Conservation (phyloP, 2,888 invertebrate species). For the Leptopilina syphax region DNA sequence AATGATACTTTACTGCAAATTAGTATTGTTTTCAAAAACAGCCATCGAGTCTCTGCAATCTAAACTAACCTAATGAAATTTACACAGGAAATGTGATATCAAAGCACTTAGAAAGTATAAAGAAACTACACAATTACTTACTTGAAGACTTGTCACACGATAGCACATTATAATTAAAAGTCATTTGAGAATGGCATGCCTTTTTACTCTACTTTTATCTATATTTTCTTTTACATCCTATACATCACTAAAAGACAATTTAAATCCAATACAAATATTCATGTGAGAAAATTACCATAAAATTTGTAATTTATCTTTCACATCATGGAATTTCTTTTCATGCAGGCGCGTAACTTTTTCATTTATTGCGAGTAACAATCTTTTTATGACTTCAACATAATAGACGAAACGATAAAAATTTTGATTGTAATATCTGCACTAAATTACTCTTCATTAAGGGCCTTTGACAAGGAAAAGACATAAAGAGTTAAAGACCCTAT, state of each 20-base stretch:
- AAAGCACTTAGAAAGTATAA: conserved; percentile 14
- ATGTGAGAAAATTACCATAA: conserved; percentile 27
- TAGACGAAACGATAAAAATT: conserved; percentile 18
- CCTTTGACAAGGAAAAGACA: conserved; percentile 15
- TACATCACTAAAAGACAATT: neutral
- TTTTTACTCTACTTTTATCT: conserved; percentile 22
- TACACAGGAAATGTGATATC: conserved; percentile 11
- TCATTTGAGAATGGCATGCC: neutral
- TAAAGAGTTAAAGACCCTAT: conserved; percentile 6
- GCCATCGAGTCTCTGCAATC: neutral
- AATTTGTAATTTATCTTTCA: neutral
- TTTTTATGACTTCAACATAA: neutral
- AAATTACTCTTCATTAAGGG: conserved; percentile 29
- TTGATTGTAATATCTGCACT: conserved; percentile 36
- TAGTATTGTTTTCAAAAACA: conserved; percentile 10
- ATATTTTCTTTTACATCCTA: neutral
- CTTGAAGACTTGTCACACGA: neutral
- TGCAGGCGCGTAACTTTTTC: neutral
- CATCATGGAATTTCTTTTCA: neutral
- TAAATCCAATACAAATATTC: neutral
- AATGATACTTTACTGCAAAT: no score
- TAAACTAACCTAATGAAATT: conserved; percentile 14
- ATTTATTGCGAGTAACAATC: conserved; percentile 10
- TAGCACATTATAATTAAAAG: conserved; percentile 29
- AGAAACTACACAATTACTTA: conserved; percentile 27